A percentile compares a stretch with the other conserved stretches of the same genome.
Evolutionary conservation across 2,113 vertebrate species (phyloP).

Genomic region (Tragelaphus buxtoni): DNA sequence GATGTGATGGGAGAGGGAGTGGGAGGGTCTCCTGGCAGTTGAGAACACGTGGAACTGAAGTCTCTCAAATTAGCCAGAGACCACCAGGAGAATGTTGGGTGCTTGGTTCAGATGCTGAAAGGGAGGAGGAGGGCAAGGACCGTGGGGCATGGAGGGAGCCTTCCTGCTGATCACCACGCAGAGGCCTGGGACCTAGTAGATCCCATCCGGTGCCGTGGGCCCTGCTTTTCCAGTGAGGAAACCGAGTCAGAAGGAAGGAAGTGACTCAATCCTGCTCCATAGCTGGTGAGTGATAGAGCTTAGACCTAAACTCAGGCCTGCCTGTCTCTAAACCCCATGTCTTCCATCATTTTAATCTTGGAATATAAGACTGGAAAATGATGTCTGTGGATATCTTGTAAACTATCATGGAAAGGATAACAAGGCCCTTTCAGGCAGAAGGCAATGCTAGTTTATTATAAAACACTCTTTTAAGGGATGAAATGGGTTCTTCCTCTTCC

Average conservation of each 20-base stretch:
- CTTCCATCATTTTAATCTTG: not conserved
- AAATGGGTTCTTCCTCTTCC: not conserved
- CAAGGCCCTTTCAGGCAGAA: not conserved
- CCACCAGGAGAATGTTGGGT: fast-evolving
- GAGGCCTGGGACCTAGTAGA: not conserved
- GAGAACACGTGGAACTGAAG: not conserved
- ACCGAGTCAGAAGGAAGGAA: not conserved
- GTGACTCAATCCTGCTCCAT: not conserved
- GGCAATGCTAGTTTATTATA: not conserved
- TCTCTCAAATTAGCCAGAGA: not conserved
- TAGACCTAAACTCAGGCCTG: not conserved
- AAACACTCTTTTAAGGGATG: not conserved
- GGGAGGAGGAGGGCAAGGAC: not conserved
- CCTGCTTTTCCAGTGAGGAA: not conserved
- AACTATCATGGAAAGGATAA: not conserved
- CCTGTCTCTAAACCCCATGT: not conserved
- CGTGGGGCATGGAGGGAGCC: fast-evolving
- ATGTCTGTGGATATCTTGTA: not conserved
- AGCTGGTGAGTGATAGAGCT: not conserved
- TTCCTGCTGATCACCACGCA: fast-evolving
- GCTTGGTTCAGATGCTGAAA: not conserved
- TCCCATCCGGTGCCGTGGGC: fast-evolving
- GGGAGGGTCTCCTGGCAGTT: too few relatives aligned
- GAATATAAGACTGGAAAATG: not conserved
- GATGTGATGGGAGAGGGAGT: not conserved